Base-by-base conservation (phyloP, 2,888 invertebrate genomes). In the Neria commutata region DNA sequence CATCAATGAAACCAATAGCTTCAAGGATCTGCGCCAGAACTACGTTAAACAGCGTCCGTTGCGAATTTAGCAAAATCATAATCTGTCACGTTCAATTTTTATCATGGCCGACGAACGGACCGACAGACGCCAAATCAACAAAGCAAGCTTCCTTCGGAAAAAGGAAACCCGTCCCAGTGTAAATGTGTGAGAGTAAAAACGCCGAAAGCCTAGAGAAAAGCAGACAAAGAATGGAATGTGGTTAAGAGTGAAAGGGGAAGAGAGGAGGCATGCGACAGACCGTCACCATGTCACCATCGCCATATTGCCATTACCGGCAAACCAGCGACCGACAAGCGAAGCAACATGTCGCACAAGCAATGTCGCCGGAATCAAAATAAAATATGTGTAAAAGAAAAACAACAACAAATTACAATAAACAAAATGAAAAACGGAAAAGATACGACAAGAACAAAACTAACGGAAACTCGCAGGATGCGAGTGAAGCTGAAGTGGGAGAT, bases 81-180 rank as follows among this genome's bases (percentile, higher is more conserved):
- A 56, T 51, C 54, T 56, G 62, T 62, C 58, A 49, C 58, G 56
- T 62, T 50, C 58, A 48, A 62, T 46, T 54, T 54, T 46, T 56
- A 34, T 47, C 40, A 50, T 10, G 62, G 45, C 26, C 45, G 51
- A 29, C 37, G 29, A 21, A 26, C 29, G 11, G 50, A 54, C 45
- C 11, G 33, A 48, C 48, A 24, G 40, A 46, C 29, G 48, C n/a
- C 37, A 55, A 49, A 29, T 25, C 16, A 53, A 54, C 57, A 25
- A n/a, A 11, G 42, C 5, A 24, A 47, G 29, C 45, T 54, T 47
- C 24, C 54, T 26, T 29, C 19, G 24, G 19, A 37, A n/a, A 3
- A 37, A 37, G 37, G 11, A 37, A 37, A 37, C 37, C 29, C 11
- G 29, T 29, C 11, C 29, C 11, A 11, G 4, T 37, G 14, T n/a